Percentiles rank a stretch among this genome's conserved stretches.
Evolutionary conservation across 2,888 invertebrate genomes (phyloP).

Genomic region (Drosophila recens): DNA sequence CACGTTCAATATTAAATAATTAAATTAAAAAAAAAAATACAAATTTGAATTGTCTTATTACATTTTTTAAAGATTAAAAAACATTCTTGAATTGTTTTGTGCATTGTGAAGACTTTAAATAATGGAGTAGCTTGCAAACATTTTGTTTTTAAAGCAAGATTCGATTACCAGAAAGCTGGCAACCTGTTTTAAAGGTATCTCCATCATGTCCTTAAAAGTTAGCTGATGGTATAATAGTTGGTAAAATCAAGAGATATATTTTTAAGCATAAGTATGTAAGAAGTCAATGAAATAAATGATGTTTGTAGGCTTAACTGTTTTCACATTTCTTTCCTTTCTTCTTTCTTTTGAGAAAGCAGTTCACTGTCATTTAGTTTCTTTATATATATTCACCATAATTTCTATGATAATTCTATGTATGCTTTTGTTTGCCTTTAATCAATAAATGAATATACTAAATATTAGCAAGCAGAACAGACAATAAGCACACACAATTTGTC

Average conservation of each 20-base stretch:
- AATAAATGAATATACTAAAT: conserved; percentile 23
- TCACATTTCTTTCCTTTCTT: no score
- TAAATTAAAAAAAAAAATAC: no score
- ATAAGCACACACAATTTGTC: conserved; percentile 32
- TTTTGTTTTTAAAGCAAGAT: no score
- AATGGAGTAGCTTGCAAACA: not conserved
- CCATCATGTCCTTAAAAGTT: no score
- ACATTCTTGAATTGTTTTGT: no score
- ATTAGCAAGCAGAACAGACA: conserved; percentile 22
- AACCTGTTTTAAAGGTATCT: no score
- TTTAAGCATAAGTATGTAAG: not conserved
- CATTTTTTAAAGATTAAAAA: no score
- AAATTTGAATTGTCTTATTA: no score
- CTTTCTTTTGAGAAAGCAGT: not conserved
- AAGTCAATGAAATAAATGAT: not conserved
- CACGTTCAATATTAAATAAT: no score
- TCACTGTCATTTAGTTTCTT: not conserved
- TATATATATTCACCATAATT: not conserved
- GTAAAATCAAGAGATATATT: not conserved
- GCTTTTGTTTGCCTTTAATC: conserved; percentile 49
- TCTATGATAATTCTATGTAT: not conserved
- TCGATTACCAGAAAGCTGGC: no score
- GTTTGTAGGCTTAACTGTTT: not conserved
- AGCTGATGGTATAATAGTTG: not conserved
- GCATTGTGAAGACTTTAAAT: no score